Evolutionary conservation across 1,140 invertebrate species (phyloP).

Genomic region (Leptinotarsa defecta): DNA sequence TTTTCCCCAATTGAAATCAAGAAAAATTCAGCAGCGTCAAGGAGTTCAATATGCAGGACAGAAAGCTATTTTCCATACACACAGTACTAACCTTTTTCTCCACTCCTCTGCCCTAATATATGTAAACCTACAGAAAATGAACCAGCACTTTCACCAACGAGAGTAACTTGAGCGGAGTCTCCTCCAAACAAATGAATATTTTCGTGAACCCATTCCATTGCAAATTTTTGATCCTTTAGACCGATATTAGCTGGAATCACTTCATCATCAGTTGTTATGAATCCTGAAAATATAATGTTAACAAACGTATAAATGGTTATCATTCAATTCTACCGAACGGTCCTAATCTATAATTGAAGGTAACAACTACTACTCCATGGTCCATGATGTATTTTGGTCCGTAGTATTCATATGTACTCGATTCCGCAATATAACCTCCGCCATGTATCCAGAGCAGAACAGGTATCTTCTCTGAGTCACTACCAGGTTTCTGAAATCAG

Average conservation of each 20-base stretch:
- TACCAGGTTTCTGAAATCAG: conserved; percentile 13
- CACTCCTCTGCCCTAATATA: conserved; percentile 69
- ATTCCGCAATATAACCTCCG: conserved; percentile 27
- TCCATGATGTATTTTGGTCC: conserved; percentile 47
- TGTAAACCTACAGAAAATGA: background rate
- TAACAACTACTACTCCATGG: conserved; percentile 33
- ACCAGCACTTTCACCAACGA: conserved; percentile 19
- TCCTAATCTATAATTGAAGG: conserved; percentile 59
- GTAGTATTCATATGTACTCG: conserved; percentile 52
- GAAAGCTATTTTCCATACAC: too few relatives aligned
- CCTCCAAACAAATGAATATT: conserved; percentile 14
- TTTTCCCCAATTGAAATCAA: too few relatives aligned
- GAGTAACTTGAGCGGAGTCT: conserved; percentile 13
- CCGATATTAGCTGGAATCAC: conserved; percentile 11
- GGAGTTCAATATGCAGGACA: too few relatives aligned
- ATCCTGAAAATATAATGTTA: conserved; percentile 3
- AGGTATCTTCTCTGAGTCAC: background rate
- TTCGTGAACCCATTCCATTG: conserved; percentile 11
- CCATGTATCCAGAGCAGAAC: conserved; percentile 38
- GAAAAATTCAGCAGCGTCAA: too few relatives aligned
- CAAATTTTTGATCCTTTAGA: conserved; percentile 11
- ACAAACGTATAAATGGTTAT: too few relatives aligned
- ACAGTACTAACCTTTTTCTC: conserved; percentile 53
- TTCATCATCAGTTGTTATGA: conserved; percentile 5
- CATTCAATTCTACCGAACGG: conserved; percentile 59